Conservation (phyloP, 37 sponge, comb jelly and placozoan species). For the Aphrocallistes beatrix region DNA sequence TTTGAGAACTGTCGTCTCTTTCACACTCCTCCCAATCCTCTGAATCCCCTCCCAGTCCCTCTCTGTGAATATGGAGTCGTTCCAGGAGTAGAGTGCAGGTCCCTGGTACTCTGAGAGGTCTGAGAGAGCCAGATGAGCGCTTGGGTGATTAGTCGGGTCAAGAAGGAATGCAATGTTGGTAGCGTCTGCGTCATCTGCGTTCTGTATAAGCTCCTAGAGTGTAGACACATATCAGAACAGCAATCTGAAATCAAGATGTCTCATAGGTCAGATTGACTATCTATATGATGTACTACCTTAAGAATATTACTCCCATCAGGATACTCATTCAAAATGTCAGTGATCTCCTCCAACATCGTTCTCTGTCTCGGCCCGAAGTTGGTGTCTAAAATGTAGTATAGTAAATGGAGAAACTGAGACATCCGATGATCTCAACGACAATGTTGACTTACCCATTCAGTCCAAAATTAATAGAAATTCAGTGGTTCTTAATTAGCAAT, state of each 20-base stretch:
- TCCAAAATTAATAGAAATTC: no score
- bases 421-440: no score
- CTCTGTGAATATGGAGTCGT: slow-evolving; percentile 44
- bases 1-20: slow-evolving; percentile 47
- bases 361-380: slow-evolving; percentile 1
- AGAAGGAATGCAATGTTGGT: slow-evolving; percentile 51
- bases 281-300: no score
- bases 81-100: slow-evolving; percentile 61
- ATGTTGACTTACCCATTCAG: no score
- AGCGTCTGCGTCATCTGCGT: slow-evolving; percentile 83
- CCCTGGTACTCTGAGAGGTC: slow-evolving; percentile 63
- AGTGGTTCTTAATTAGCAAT: no score
- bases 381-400: no score
- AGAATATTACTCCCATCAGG: slow-evolving; percentile 15
- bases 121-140: slow-evolving; percentile 14
- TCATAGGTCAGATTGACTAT: no score
- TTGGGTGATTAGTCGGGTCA: slow-evolving; percentile 36
- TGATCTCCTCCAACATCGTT: neutral
- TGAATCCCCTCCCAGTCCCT: slow-evolving; percentile 57
- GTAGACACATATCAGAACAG: slow-evolving; percentile 38
- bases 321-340: neutral
- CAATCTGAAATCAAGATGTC: no score
- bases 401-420: no score
- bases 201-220: slow-evolving; percentile 68
- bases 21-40: slow-evolving; percentile 51